Percentiles rank a stretch among this genome's conserved stretches.
phyloP scores from a whole-genome alignment of 2,888 invertebrate species.

The Oscheius myriophilus region DNA sequence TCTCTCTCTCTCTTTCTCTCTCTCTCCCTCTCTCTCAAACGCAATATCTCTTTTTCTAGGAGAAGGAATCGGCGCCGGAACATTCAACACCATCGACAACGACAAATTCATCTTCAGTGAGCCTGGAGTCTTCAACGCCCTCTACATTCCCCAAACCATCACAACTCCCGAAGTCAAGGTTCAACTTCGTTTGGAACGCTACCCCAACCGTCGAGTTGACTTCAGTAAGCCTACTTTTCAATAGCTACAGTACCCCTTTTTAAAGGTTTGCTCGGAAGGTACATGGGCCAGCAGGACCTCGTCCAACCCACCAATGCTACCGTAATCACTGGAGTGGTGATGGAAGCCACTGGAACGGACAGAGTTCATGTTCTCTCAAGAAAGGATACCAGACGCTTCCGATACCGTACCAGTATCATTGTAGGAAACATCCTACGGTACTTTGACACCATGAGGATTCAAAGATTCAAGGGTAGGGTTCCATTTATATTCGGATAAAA shows the following conservation, averaged over 20 bases:
- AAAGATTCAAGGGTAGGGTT: conserved; percentile 65
- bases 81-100: conserved; percentile 90
- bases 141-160: conserved; percentile 71
- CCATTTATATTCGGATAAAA: neutral
- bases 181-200: conserved; percentile 67
- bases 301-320: conserved; percentile 69
- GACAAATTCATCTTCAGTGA: conserved; percentile 92
- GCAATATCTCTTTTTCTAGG: conserved; percentile 75
- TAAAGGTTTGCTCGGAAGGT: conserved; percentile 64
- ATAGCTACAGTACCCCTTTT: neutral
- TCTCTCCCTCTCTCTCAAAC: neutral
- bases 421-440: conserved; percentile 68
- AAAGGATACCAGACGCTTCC: conserved; percentile 60
- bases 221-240: conserved; percentile 54
- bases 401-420: conserved; percentile 63
- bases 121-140: conserved; percentile 88
- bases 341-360: conserved; percentile 68
- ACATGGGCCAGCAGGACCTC: conserved; percentile 64
- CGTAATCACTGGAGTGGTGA: conserved; percentile 68
- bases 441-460: conserved; percentile 68
- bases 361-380: conserved; percentile 53
- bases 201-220: conserved; percentile 68
- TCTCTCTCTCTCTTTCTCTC: neutral
- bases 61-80: conserved; percentile 91
- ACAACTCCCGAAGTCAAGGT: conserved; percentile 66